Conservation (phyloP, 2,113 vertebrate genomes). For the Laterallus jamaicensis region DNA sequence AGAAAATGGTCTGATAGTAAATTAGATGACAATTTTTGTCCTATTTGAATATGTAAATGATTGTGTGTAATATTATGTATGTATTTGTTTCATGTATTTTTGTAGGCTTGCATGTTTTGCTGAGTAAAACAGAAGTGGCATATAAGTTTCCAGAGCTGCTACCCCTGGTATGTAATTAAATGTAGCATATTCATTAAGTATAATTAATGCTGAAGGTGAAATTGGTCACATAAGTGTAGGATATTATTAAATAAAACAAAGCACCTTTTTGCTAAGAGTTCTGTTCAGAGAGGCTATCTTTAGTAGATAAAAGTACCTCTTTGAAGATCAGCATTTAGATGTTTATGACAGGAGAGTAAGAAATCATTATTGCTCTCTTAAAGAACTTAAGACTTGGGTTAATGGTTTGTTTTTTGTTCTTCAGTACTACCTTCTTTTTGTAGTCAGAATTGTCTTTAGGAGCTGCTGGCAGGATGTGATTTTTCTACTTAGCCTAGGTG, state of each 20-base stretch:
- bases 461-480: not conserved
- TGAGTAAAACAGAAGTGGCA: constrained; percentile 93
- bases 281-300: not conserved
- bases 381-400: not conserved
- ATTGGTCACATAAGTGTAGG: not conserved
- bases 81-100: not conserved
- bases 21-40: not conserved
- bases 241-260: not conserved
- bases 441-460: not conserved
- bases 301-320: not conserved
- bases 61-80: not conserved
- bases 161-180: constrained; percentile 86
- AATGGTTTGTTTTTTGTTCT: not conserved
- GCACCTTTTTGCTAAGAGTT: not conserved
- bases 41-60: not conserved
- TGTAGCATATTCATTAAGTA: not conserved
- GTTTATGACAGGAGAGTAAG: not conserved
- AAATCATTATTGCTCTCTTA: not conserved
- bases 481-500: not conserved
- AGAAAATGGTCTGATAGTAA: not conserved
- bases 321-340: not conserved
- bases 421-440: not conserved
- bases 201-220: not conserved
- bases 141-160: constrained; percentile 92
- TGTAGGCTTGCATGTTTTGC: constrained; percentile 91